A percentile compares a stretch with the other conserved stretches of the same genome.
Evolutionary conservation across 1,140 invertebrate species (phyloP).

Genomic region (Dreissena polymorpha): DNA sequence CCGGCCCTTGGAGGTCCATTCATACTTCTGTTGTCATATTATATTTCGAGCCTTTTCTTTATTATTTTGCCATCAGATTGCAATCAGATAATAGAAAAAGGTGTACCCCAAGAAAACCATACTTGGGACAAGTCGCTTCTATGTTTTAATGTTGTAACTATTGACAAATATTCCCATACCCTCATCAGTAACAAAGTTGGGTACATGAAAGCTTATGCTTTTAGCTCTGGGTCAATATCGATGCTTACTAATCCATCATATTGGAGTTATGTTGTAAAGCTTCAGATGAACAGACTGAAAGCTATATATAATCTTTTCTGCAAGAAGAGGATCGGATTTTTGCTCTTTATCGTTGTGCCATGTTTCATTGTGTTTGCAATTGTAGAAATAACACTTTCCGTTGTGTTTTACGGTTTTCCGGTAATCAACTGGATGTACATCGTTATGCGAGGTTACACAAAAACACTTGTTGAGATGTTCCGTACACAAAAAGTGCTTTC

Average conservation of each 20-base stretch:
- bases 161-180: slow-evolving; percentile 2
- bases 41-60: too few relatives aligned
- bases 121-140: too few relatives aligned
- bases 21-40: neutral
- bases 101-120: too few relatives aligned
- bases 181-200: neutral
- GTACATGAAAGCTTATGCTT: too few relatives aligned
- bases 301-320: neutral
- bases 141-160: neutral
- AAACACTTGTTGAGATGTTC: too few relatives aligned
- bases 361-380: too few relatives aligned
- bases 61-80: too few relatives aligned
- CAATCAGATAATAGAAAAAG: too few relatives aligned
- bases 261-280: neutral
- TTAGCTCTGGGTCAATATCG: too few relatives aligned
- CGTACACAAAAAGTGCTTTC: neutral
- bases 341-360: too few relatives aligned
- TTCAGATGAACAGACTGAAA: neutral
- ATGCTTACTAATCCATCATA: too few relatives aligned
- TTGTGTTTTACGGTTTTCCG: slow-evolving; percentile 16
- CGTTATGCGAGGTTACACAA: neutral
- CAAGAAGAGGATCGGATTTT: too few relatives aligned
- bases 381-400: neutral
- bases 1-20: slow-evolving; percentile 34
- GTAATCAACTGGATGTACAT: slow-evolving; percentile 13